Evolutionary conservation across 2,113 vertebrate genomes (phyloP), one percentile per base, ranked within the genome.

Genomic region (Ammodytes marinus): DNA sequence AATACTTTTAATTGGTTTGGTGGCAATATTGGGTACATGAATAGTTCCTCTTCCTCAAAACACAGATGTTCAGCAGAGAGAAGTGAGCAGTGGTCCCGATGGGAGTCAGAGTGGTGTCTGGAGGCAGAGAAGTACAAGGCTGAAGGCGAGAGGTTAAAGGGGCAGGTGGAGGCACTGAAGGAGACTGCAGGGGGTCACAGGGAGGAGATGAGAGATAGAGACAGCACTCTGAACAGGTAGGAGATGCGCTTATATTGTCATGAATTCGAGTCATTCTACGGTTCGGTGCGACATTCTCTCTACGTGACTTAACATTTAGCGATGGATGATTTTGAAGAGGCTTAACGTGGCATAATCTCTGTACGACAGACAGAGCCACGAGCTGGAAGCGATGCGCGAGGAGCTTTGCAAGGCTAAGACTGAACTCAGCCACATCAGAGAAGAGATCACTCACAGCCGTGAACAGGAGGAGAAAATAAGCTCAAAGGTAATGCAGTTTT

Each of bases 151-250:
- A 91, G 94, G 57, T 88, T 94, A 68, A 93, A 85, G 74, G 88
- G 88, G 13, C 91, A 94, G 80, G 83, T 95, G 72, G 90, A 95
- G 53, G 81, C 90, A 27, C 49, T 95, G 81, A 95, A 86, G 73
- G 91, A 94, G 64, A 57, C 76, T 3, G 80, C 69, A 43, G 77
- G 19, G 19, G 86, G 79, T 69, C 77, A 91, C 72, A 83, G 89
- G 68, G 91, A 94, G 37, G 92, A 95, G 57, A 85, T 93, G 2
- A 78, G 87, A 86, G 91, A 92, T 59, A 90, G 84, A 82, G 91
- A 93, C 60, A 50, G 66, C 35, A 61, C 64, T n/a, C 57, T 94
- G 37, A 92, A 79, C 87, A 93, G 95, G 95, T 95, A 83, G 27
- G 10, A 19, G 11, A 66, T 64, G 49, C 70, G 11, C 10, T 75